Base-by-base conservation (phyloP, 2,888 invertebrate genomes). In the Polyommatus icarus region DNA sequence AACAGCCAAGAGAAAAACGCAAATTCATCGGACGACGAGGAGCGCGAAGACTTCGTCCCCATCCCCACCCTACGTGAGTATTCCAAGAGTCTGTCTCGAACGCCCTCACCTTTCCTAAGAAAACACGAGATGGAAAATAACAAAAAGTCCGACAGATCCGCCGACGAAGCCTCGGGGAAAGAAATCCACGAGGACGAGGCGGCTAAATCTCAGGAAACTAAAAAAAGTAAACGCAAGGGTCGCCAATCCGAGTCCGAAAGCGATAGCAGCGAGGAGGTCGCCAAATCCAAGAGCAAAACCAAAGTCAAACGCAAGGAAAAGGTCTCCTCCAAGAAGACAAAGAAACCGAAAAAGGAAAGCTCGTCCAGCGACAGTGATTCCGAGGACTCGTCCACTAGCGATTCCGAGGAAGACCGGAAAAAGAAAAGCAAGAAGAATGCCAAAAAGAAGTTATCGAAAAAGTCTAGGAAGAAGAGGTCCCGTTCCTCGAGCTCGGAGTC, bases 81-180 rank as follows among this genome's bases (percentile, higher is more conserved):
- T 87, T 96, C 96, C 32, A 95, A 95, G 87, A 97, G 97, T 85
- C 94, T 97, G 71, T 98, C 98, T n/a, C 95, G 97, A 81, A 98
- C 97, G 0, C 97, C 98, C 18, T 97, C 98, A 20, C 97, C 98
- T 71, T 97, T 98, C 89, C 96, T 97, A 80, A 96, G 96, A 84
- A 95, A 95, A 82, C 94, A 95, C 81, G 96, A 96, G 87, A 94
- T 95, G 76, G 95, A 92, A 79, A 87, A 84, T 76, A 86, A 86
- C 84, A 90, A 95, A 87, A 93, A 91, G 83, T 84, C 90, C 1
- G 88, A 93, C 78, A 87, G 90, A 81, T 92, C 92, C n/a, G 90
- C 87, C 20, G 90, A 93, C 82, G 88, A 95, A 83, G 87, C 90
- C 79, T 87, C 95, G 81, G 84, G 93, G 80, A 92, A 94, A 87